Evolutionary conservation across 2,113 vertebrate species (phyloP).

Genomic region (Ictalurus punctatus): DNA sequence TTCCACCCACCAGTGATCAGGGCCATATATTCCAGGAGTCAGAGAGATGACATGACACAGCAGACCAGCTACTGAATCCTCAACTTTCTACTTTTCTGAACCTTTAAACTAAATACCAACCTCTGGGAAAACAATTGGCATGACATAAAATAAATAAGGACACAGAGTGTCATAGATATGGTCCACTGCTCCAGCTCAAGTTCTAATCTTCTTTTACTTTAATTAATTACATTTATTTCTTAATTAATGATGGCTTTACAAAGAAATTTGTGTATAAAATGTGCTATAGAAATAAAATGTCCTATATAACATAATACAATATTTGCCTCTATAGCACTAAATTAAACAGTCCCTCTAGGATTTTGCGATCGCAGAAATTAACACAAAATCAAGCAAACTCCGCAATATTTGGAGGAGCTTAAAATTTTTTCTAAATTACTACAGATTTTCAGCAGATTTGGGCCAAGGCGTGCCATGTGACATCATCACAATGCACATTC

Average conservation of each 20-base stretch:
- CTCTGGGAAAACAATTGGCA: neutral
- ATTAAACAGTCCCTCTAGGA: neutral
- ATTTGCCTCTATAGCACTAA: neutral
- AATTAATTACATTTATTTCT: neutral
- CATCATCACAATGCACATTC: no score
- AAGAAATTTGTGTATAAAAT: neutral
- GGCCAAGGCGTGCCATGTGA: no score
- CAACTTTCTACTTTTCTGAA: neutral
- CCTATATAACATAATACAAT: neutral
- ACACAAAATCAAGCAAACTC: no score
- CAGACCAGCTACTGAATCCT: neutral
- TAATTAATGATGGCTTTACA: neutral
- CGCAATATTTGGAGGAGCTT: no score
- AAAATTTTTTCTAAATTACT: no score
- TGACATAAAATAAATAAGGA: neutral
- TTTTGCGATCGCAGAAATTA: no score
- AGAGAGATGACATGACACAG: conserved; percentile 3
- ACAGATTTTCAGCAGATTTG: no score
- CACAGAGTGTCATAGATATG: neutral
- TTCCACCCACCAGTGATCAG: conserved; percentile 13
- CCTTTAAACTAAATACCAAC: neutral
- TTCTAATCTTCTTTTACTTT: neutral
- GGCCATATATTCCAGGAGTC: conserved; percentile 4
- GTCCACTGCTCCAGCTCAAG: neutral
- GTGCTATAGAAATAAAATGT: neutral